Evolutionary conservation across 2,113 vertebrate species (phyloP).

Genomic region (Catharus fuscescens): DNA sequence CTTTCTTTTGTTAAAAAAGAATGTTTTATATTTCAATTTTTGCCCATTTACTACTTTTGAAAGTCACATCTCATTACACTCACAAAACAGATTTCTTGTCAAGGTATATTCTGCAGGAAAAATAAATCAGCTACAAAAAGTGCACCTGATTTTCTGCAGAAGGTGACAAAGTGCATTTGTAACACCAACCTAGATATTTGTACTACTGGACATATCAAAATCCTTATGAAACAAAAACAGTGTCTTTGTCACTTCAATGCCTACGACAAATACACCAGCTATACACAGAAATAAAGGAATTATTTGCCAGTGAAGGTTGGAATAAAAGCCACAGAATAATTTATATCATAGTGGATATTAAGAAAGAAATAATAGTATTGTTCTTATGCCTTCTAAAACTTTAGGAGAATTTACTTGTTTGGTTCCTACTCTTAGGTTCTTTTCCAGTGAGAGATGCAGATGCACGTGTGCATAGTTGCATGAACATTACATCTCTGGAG

Average conservation of each 20-base stretch:
- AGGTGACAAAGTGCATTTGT: background rate
- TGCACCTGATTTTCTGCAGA: background rate
- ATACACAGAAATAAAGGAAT: background rate
- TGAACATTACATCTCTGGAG: background rate
- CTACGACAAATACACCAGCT: background rate
- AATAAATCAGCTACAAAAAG: background rate
- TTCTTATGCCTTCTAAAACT: background rate
- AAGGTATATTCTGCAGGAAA: background rate
- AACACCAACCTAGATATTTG: background rate
- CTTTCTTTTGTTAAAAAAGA: background rate
- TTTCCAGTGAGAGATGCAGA: background rate
- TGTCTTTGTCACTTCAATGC: background rate
- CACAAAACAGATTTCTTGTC: background rate
- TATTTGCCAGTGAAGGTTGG: background rate
- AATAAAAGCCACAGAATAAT: background rate
- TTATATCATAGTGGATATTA: background rate
- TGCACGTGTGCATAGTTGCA: rapidly evolving
- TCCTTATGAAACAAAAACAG: background rate
- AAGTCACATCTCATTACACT: background rate
- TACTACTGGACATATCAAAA: background rate
- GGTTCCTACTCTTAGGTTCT: background rate
- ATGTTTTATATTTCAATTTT: background rate
- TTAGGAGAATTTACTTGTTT: background rate
- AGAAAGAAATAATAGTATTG: background rate
- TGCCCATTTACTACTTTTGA: background rate